Evolutionary conservation across 2,797 vertebrate species (phyloP).

Genomic region (Ibycter americanus): DNA sequence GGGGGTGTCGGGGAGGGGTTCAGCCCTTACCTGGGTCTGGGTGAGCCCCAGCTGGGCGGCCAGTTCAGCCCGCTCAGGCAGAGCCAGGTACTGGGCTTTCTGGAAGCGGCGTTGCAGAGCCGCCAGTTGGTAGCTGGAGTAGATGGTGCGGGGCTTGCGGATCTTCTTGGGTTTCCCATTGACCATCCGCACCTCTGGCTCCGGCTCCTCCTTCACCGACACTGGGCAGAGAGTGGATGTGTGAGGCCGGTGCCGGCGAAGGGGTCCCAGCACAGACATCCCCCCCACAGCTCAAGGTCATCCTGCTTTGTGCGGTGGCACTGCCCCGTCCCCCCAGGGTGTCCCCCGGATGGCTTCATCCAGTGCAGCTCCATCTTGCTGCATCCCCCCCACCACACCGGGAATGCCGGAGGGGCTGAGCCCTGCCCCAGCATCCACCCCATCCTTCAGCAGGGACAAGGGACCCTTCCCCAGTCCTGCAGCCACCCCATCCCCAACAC

Average conservation of each 20-base stretch:
- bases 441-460: neutral
- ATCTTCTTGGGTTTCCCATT: conserved; percentile 99
- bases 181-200: conserved; percentile 97
- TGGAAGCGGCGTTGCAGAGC: conserved; percentile 97
- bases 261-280: rapidly evolving
- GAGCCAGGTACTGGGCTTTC: conserved; percentile 95
- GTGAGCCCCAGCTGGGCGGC: conserved; percentile 96
- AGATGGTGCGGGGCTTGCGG: conserved; percentile 97
- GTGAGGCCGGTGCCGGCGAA: neutral
- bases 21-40: conserved; percentile 88
- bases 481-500: rapidly evolving
- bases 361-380: rapidly evolving
- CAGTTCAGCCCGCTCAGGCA: conserved; percentile 95
- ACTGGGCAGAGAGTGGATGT: conserved; percentile 47
- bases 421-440: neutral
- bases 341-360: rapidly evolving
- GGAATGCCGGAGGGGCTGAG: neutral
- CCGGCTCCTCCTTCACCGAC: conserved; percentile 94
- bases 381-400: neutral
- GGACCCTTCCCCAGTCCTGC: neutral
- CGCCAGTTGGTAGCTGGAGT: conserved; percentile 97
- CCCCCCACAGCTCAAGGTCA: neutral
- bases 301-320: rapidly evolving
- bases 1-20: neutral
- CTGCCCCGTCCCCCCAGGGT: rapidly evolving